Conservation (phyloP, 2,113 vertebrate genomes). For the Cathartes aura region DNA sequence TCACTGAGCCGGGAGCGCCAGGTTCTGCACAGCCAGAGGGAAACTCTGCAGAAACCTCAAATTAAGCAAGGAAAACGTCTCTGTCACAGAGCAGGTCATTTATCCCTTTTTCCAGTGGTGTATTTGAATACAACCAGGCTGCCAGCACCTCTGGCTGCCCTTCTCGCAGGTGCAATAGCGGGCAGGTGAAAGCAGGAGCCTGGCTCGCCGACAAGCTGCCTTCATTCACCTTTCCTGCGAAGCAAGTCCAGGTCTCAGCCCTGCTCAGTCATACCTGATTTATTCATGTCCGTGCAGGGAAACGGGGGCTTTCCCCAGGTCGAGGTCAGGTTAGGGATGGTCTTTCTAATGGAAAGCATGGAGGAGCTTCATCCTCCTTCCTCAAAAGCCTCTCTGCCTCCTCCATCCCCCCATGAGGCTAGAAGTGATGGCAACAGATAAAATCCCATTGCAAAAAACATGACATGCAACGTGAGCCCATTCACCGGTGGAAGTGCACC, state of each 20-base stretch:
- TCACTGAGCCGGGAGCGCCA: not conserved
- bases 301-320: not conserved
- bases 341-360: not conserved
- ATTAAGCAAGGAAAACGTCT: not conserved
- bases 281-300: rapidly evolving
- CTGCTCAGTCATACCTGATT: not conserved
- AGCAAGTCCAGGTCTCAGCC: not conserved
- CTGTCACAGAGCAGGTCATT: not conserved
- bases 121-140: not conserved
- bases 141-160: not conserved
- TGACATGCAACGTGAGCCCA: rapidly evolving
- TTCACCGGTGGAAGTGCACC: not conserved
- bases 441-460: not conserved
- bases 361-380: not conserved
- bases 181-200: not conserved
- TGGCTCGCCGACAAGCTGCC: not conserved
- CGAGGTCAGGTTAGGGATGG: not conserved
- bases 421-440: rapidly evolving
- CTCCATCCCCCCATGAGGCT: rapidly evolving
- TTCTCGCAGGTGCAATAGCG: not conserved
- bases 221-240: not conserved
- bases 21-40: not conserved
- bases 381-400: not conserved
- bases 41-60: not conserved
- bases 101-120: not conserved